phyloP scores from a whole-genome alignment of 1,140 invertebrate genomes.

The Berghia stephanieae region DNA sequence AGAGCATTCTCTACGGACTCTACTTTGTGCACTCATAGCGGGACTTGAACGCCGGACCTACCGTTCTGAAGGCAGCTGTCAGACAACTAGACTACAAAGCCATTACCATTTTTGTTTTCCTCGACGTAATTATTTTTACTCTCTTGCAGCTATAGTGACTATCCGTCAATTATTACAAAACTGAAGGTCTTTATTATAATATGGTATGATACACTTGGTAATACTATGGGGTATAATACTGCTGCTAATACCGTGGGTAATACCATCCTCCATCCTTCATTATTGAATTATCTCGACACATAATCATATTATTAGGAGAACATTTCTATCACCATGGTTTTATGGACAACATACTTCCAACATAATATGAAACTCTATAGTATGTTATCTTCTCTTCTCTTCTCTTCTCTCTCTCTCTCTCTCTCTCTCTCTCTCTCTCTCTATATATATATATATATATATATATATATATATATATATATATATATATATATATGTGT shows the following conservation, averaged over 20 bases:
- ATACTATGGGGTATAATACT: no score
- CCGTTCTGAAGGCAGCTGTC: no score
- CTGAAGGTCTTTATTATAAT: no score
- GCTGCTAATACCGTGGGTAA: no score
- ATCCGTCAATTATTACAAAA: no score
- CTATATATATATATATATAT: slow-evolving; percentile 25
- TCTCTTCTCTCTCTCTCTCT: neutral
- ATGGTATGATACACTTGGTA: no score
- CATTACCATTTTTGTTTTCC: no score
- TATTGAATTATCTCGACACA: no score
- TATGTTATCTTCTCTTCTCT: neutral
- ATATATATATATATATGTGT: slow-evolving; percentile 26
- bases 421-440: neutral
- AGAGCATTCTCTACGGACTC: neutral
- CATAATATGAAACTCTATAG: neutral
- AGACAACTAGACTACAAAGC: no score
- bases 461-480: slow-evolving; percentile 29
- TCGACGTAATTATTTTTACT: no score
- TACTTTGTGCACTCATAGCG: neutral
- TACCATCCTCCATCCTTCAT: no score
- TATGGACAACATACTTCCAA: neutral
- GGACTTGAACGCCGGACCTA: neutral
- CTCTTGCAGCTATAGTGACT: no score
- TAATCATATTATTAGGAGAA: neutral
- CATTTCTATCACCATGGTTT: neutral